Evolutionary conservation across 2,888 invertebrate genomes (phyloP).

Genomic region (Eulithis testata): DNA sequence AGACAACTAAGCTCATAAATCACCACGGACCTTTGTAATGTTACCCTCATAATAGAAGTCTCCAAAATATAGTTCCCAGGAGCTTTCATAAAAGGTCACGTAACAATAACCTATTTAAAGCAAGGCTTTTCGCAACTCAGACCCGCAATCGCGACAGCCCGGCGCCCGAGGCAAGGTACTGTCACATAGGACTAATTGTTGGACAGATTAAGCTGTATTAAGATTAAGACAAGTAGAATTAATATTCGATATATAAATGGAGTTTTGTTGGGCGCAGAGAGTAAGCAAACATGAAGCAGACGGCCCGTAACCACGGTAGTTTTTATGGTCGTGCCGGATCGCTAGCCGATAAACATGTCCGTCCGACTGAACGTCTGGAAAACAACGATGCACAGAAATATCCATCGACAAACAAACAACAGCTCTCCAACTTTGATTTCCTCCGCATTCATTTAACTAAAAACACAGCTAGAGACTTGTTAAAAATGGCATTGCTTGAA

Average conservation of each 20-base stretch:
- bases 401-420: conserved; percentile 65
- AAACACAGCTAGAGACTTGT: conserved; percentile 31
- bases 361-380: conserved; percentile 60
- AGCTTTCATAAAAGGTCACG: conserved; percentile 68
- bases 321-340: conserved; percentile 67
- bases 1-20: conserved; percentile 55
- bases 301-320: conserved; percentile 60
- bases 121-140: conserved; percentile 62
- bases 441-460: conserved; percentile 38
- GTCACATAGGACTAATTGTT: conserved; percentile 38
- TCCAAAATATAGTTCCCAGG: conserved; percentile 60
- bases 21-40: conserved; percentile 54
- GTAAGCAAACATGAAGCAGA: conserved; percentile 61
- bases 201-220: conserved; percentile 33
- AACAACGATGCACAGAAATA: conserved; percentile 71
- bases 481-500: conserved; percentile 39
- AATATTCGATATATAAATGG: conserved; percentile 30
- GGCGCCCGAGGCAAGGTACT: conserved; percentile 55
- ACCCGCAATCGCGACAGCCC: conserved; percentile 58
- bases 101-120: conserved; percentile 70
- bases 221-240: conserved; percentile 27
- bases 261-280: conserved; percentile 47
- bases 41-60: conserved; percentile 56
- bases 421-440: conserved; percentile 45
- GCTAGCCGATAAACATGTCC: conserved; percentile 74